Percentiles rank a stretch among this genome's conserved stretches.
phyloP scores from a whole-genome alignment of 1,140 invertebrate species.

The Trachymyrmex septentrionalis region DNA sequence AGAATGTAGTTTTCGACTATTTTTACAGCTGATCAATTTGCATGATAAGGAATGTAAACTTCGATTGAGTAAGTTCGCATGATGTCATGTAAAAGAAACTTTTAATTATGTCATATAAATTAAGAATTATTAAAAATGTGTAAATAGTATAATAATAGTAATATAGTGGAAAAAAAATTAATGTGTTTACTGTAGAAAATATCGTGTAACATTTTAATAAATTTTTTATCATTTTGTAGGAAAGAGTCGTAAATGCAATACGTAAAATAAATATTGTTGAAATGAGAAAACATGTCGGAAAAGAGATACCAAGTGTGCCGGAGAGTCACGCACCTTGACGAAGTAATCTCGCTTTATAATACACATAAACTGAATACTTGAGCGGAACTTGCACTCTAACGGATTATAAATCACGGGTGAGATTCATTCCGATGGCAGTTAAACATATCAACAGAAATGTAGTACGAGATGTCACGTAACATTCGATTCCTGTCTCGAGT shows the following conservation, averaged over 20 bases:
- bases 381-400: neutral
- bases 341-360: slow-evolving; percentile 13
- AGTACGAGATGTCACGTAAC: slow-evolving; percentile 15
- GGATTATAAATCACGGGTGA: slow-evolving; percentile 18
- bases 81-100: neutral
- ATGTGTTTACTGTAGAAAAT: neutral
- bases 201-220: neutral
- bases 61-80: slow-evolving; percentile 25
- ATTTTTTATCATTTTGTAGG: neutral
- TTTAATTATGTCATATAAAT: slow-evolving; percentile 2
- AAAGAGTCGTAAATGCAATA: neutral
- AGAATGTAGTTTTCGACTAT: slow-evolving; percentile 37
- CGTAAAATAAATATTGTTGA: neutral
- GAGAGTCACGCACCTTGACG: neutral
- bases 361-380: neutral
- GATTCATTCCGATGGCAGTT: slow-evolving; percentile 6
- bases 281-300: neutral
- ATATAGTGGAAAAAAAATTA: neutral
- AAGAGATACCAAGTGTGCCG: neutral
- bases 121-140: neutral
- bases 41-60: slow-evolving; percentile 17
- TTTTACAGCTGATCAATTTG: slow-evolving; percentile 19
- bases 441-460: slow-evolving; percentile 10
- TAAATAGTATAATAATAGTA: too few species aligned
- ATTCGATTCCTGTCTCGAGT: neutral